These are phyloP conservation scores for Cydia splendana DNA, from an alignment of 1,140 invertebrate genomes.

Conservation along the genomic window DNA sequence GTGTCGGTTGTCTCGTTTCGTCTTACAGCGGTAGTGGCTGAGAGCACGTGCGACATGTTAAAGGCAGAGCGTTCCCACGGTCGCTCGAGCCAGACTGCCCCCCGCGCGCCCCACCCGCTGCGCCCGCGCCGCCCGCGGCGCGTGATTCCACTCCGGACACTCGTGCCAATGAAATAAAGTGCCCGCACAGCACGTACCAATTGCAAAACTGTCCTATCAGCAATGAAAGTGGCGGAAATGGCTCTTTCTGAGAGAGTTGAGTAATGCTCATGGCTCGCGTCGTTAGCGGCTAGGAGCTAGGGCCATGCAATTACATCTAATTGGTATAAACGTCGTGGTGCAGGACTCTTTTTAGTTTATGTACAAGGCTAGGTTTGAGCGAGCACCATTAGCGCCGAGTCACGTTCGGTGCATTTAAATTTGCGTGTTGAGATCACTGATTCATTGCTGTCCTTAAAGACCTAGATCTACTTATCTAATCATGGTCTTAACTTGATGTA, in stretches of 20 bases:
- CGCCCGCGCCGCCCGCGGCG: constrained; percentile 51
- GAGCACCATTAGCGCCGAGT: background rate
- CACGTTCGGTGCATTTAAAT: constrained; percentile 4
- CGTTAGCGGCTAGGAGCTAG: background rate
- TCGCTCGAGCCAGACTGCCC: constrained; percentile 62
- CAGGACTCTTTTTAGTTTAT: background rate
- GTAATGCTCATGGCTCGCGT: constrained; percentile 35
- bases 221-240: constrained; percentile 66
- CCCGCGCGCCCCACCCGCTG: constrained; percentile 37
- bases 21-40: constrained; percentile 59
- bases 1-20: constrained; percentile 49
- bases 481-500: background rate
- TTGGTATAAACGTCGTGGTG: constrained; percentile 3
- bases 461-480: constrained; percentile 4
- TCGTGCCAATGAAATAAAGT: constrained; percentile 76
- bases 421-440: background rate
- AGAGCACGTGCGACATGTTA: constrained; percentile 77
- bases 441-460: background rate
- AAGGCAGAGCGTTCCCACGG: constrained; percentile 78
- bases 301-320: constrained; percentile 11
- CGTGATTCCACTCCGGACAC: constrained; percentile 71
- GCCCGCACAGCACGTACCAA: constrained; percentile 72
- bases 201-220: constrained; percentile 66
- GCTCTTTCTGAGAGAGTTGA: constrained; percentile 39
- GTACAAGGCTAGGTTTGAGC: constrained; percentile 1